These are phyloP conservation scores for Acrossocheilus wenchowensis DNA, from an alignment of 2,797 vertebrate genomes.

Conservation along the genomic window DNA sequence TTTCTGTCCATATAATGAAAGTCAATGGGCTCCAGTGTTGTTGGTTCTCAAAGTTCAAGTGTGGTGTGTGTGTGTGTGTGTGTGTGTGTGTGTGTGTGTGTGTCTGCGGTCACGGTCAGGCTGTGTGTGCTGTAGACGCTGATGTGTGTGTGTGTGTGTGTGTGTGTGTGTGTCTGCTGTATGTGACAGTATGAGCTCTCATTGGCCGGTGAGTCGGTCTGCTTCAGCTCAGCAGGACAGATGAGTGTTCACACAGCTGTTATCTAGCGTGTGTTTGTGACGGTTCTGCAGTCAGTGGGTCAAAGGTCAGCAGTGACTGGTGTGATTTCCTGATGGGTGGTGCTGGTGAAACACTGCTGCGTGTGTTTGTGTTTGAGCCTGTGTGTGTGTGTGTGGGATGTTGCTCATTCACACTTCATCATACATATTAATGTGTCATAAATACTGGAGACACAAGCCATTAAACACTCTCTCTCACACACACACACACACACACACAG, in stretches of 20 bases:
- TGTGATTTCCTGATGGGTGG: not conserved
- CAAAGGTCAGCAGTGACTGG: not conserved
- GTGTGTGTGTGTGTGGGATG: not conserved
- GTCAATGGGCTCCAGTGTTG: too few relatives aligned
- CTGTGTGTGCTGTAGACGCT: not conserved
- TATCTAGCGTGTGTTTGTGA: not conserved
- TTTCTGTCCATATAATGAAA: too few relatives aligned
- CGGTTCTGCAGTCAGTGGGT: not conserved
- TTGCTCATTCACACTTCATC: not conserved
- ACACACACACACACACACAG: not conserved
- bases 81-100: not conserved
- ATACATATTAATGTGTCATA: conserved; percentile 3
- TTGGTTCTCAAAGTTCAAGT: too few relatives aligned
- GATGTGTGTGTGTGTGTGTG: too few relatives aligned
- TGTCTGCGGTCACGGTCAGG: too few relatives aligned
- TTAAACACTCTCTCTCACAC: not conserved
- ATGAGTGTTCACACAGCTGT: not conserved
- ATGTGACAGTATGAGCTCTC: not conserved
- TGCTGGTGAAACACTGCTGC: not conserved
- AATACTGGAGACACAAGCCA: not conserved
- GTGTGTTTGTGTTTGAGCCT: not conserved
- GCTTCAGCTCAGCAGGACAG: too few relatives aligned
- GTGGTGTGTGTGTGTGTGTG: too few relatives aligned
- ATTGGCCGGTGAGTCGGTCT: not conserved
- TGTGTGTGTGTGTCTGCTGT: not conserved